Evolutionary conservation across 2,113 vertebrate species (phyloP).

Genomic region (Carollia perspicillata): DNA sequence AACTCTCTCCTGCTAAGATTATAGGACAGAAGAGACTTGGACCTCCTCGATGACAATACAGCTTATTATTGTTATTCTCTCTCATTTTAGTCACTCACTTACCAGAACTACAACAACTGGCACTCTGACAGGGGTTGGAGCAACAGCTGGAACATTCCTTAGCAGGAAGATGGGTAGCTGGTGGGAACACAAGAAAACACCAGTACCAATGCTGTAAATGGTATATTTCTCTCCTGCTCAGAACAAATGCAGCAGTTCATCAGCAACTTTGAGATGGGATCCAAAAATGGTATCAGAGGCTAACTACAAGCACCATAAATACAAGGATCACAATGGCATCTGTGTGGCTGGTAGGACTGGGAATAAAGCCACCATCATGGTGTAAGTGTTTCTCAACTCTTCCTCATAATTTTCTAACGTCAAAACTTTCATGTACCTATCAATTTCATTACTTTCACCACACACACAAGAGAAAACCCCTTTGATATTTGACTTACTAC

Average conservation of each 20-base stretch:
- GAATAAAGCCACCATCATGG: conserved; percentile 25
- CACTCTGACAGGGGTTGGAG: conserved; percentile 72
- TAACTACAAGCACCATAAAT: conserved; percentile 41
- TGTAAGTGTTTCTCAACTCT: conserved; percentile 17
- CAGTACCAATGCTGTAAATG: conserved; percentile 73
- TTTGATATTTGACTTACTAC: background rate
- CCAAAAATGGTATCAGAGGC: conserved; percentile 32
- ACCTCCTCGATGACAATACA: conserved; percentile 37
- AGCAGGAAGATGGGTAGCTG: conserved; percentile 76
- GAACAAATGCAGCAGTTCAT: conserved; percentile 66
- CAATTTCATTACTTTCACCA: conserved; percentile 39
- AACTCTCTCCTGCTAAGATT: conserved; percentile 54
- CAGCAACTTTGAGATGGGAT: conserved; percentile 59
- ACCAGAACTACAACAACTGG: conserved; percentile 74
- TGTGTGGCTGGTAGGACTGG: conserved; percentile 40
- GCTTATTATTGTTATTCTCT: conserved; percentile 52
- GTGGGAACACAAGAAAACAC: conserved; percentile 77
- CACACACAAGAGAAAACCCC: background rate
- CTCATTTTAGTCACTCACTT: conserved; percentile 74
- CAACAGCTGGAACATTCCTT: conserved; percentile 73
- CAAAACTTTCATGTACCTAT: conserved; percentile 37
- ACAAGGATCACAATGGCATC: conserved; percentile 52
- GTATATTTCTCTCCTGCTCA: conserved; percentile 62
- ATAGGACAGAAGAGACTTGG: conserved; percentile 44
- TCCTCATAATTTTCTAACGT: conserved; percentile 7